Percentiles rank a stretch among this genome's conserved stretches.
Evolutionary conservation across 2,113 vertebrate species (phyloP).

Genomic region (Beaufortia kweichowensis): DNA sequence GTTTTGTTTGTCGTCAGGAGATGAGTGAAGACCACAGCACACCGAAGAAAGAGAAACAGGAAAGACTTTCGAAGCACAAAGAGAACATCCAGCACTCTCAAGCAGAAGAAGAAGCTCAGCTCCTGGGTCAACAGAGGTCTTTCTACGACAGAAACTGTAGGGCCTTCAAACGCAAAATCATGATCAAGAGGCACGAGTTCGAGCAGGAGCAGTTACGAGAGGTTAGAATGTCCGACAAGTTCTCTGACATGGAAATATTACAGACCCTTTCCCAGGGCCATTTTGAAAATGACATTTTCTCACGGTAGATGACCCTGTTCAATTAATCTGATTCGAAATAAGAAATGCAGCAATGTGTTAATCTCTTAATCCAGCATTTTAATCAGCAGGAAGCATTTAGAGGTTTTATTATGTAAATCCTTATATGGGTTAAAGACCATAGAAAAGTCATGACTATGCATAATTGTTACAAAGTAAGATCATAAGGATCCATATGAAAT

Average conservation of each 20-base stretch:
- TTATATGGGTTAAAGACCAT: background rate
- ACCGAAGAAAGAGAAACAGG: conserved; percentile 98
- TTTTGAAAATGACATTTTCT: background rate
- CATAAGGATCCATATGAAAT: no score
- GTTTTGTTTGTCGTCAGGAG: conserved; percentile 78
- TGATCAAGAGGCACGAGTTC: conserved; percentile 89
- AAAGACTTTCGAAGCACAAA: conserved; percentile 97
- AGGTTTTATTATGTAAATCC: conserved; percentile 38
- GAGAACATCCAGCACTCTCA: conserved; percentile 99
- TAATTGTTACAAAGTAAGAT: no score
- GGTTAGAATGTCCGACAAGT: conserved; percentile 79
- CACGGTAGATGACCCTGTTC: conserved; percentile 42
- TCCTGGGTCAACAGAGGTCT: conserved; percentile 92
- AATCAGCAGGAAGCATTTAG: conserved; percentile 35
- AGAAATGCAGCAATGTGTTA: conserved; percentile 62
- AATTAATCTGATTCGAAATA: conserved; percentile 65
- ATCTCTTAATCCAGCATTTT: conserved; percentile 65
- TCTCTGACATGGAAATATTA: no score
- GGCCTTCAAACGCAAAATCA: conserved; percentile 90
- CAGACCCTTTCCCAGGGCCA: background rate
- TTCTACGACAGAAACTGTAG: conserved; percentile 95
- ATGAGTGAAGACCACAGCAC: conserved; percentile 99
- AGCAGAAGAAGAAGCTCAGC: conserved; percentile 96
- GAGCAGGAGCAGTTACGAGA: conserved; percentile 98
- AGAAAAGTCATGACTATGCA: background rate